Percentiles rank a stretch among this genome's conserved stretches.
Evolutionary conservation across 2,797 vertebrate genomes (phyloP).

Genomic region (Steatocranus sp.): DNA sequence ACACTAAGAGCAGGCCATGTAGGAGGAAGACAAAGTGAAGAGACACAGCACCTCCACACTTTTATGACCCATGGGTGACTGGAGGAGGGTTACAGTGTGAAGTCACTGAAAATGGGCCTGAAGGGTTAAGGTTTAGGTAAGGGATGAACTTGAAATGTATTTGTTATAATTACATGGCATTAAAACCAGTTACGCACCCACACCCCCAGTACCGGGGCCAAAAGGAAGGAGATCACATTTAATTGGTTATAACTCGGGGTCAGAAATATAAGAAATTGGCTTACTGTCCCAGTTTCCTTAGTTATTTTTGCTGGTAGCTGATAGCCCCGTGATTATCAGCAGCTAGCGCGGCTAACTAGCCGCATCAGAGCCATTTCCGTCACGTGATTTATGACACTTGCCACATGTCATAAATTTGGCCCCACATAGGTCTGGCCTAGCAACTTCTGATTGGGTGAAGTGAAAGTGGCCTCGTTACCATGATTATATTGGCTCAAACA

Average conservation of each 20-base stretch:
- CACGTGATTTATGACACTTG: too few relatives aligned
- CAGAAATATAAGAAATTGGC: neutral
- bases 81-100: neutral
- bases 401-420: neutral
- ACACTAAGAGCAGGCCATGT: neutral
- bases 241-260: neutral
- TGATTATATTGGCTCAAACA: neutral
- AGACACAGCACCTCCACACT: neutral
- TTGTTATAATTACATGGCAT: neutral
- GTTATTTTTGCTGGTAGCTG: neutral
- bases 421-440: neutral
- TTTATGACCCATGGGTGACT: neutral
- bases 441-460: neutral
- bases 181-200: neutral
- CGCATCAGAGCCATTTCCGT: fast-evolving
- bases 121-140: neutral
- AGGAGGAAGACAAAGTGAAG: neutral
- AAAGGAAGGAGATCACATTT: neutral
- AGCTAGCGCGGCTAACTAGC: fast-evolving
- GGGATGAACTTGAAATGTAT: neutral
- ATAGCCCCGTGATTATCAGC: neutral
- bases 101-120: neutral
- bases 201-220: fast-evolving
- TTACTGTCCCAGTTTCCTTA: neutral
- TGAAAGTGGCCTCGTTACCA: neutral